Percentiles rank a stretch among this genome's conserved stretches.
Conservation (phyloP, 1,140 invertebrate genomes). For the Drosophila repleta region DNA sequence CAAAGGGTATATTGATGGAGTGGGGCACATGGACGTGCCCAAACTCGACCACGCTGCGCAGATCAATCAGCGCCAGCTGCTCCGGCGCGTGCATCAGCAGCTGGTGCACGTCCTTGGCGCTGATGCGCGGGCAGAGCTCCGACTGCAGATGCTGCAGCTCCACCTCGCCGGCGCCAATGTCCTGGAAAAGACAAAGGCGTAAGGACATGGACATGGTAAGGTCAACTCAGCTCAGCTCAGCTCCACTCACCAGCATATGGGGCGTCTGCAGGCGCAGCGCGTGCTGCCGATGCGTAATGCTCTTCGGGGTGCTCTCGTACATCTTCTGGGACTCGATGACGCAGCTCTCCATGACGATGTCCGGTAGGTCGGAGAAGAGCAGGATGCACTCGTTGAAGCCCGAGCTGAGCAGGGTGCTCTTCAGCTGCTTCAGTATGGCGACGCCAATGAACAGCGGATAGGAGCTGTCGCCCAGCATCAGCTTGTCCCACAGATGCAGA, state of each 20-base stretch:
- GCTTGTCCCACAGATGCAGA: slow-evolving; percentile 98
- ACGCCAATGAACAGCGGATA: slow-evolving; percentile 98
- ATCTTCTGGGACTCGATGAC: slow-evolving; percentile 94
- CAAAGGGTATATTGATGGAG: slow-evolving; percentile 94
- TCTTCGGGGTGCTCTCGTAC: slow-evolving; percentile 93
- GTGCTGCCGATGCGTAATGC: slow-evolving; percentile 91
- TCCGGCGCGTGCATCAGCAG: slow-evolving; percentile 87
- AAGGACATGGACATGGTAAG: background rate
- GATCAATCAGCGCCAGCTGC: slow-evolving; percentile 91
- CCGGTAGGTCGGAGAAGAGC: slow-evolving; percentile 98
- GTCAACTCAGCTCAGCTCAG: background rate
- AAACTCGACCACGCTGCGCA: slow-evolving; percentile 90
- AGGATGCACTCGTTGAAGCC: slow-evolving; percentile 99
- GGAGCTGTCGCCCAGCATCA: slow-evolving; percentile 96
- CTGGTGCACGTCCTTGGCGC: slow-evolving; percentile 92
- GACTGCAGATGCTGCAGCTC: slow-evolving; percentile 87
- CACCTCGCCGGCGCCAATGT: slow-evolving; percentile 87
- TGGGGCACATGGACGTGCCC: slow-evolving; percentile 89
- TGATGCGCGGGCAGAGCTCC: slow-evolving; percentile 93
- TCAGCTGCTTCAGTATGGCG: slow-evolving; percentile 94
- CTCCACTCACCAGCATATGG: slow-evolving; percentile 47
- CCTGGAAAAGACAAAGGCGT: slow-evolving; percentile 84
- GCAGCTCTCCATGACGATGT: slow-evolving; percentile 97
- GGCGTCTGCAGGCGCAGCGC: slow-evolving; percentile 45
- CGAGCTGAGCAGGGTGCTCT: slow-evolving; percentile 92